phyloP scores from a whole-genome alignment of 2,113 vertebrate species.

The Leuciscus idus region DNA sequence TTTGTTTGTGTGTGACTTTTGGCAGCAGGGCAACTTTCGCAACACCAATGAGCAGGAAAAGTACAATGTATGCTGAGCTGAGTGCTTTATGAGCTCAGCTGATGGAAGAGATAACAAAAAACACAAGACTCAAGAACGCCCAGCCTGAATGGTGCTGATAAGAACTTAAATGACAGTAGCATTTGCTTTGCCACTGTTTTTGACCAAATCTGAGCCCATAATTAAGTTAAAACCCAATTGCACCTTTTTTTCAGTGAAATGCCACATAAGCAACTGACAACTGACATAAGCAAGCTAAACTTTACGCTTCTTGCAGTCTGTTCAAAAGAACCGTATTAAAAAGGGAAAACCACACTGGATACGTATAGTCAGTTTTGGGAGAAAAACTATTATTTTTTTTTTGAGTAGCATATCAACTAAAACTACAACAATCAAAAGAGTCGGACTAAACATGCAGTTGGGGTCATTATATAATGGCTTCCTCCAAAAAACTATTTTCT shows the following conservation, averaged over 20 bases:
- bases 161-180: slow-evolving; percentile 28
- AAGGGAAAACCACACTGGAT: slow-evolving; percentile 7
- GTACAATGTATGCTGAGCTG: slow-evolving; percentile 61
- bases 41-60: slow-evolving; percentile 57
- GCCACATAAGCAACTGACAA: slow-evolving; percentile 23
- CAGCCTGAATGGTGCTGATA: slow-evolving; percentile 26
- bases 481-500: too few relatives aligned
- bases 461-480: too few relatives aligned
- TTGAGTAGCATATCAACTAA: too few relatives aligned
- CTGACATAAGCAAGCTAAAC: background rate
- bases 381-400: too few relatives aligned
- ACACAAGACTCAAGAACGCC: slow-evolving; percentile 42
- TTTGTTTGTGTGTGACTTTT: slow-evolving; percentile 73
- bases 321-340: background rate
- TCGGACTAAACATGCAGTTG: too few relatives aligned
- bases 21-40: slow-evolving; percentile 71
- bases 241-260: background rate
- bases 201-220: background rate
- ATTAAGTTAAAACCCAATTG: slow-evolving; percentile 2
- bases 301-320: background rate
- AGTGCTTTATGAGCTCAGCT: slow-evolving; percentile 54
- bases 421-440: too few relatives aligned
- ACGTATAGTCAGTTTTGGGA: too few relatives aligned
- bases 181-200: slow-evolving; percentile 13
- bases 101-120: slow-evolving; percentile 57